Percentiles rank a stretch among this genome's conserved stretches.
phyloP scores from a whole-genome alignment of 1,140 invertebrate genomes.

The Halesus radiatus region DNA sequence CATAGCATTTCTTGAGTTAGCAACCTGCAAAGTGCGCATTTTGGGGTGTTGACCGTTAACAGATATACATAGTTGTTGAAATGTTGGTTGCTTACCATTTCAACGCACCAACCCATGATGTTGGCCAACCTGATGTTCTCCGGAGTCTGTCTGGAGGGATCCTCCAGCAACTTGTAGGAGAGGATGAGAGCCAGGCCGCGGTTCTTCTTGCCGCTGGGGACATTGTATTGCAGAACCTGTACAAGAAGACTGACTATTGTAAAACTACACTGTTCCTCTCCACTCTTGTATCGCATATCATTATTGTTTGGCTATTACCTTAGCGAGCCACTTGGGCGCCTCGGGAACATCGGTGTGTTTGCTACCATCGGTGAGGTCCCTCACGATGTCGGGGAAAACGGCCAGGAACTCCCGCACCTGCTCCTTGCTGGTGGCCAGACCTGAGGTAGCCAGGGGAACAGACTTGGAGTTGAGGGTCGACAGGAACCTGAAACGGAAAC shows the following conservation, averaged over 20 bases:
- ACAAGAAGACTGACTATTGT: conserved; percentile 55
- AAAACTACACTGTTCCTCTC: neutral
- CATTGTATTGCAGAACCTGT: conserved; percentile 85
- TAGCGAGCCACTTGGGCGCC: conserved; percentile 83
- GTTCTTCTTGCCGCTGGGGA: conserved; percentile 85
- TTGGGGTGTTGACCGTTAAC: too few species aligned
- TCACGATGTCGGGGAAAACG: conserved; percentile 86
- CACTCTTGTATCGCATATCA: neutral
- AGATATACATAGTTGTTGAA: too few species aligned
- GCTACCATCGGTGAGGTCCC: conserved; percentile 83
- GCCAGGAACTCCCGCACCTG: conserved; percentile 89
- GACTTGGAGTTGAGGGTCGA: conserved; percentile 69
- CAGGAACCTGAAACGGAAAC: conserved; percentile 64
- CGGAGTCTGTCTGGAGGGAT: conserved; percentile 75
- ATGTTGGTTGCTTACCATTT: conserved; percentile 80
- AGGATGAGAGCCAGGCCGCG: conserved; percentile 85
- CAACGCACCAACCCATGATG: conserved; percentile 94
- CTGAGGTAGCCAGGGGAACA: conserved; percentile 73
- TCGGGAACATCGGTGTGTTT: conserved; percentile 81
- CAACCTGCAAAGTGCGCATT: too few species aligned
- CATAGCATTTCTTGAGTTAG: too few species aligned
- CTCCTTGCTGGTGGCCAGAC: conserved; percentile 78
- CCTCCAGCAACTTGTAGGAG: conserved; percentile 83
- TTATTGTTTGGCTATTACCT: conserved; percentile 68
- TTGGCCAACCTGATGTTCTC: conserved; percentile 86